Conservation (phyloP, 2,797 vertebrate species). For the Phrynocephalus forsythii region DNA sequence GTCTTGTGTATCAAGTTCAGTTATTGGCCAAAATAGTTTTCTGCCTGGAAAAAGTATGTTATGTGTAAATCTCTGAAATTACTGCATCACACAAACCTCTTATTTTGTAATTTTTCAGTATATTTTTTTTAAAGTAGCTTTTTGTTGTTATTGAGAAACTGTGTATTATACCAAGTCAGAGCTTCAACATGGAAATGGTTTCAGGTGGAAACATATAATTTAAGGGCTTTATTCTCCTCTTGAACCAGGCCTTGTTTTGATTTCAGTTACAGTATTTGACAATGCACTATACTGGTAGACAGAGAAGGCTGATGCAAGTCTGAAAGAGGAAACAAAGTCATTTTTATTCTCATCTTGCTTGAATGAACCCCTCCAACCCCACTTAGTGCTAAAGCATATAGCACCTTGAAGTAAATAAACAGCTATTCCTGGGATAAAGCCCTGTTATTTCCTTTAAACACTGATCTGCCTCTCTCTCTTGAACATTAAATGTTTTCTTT, state of each 20-base stretch:
- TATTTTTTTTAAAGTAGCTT: background rate
- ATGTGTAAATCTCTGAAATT: background rate
- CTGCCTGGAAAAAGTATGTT: background rate
- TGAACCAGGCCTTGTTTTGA: background rate
- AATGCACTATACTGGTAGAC: background rate
- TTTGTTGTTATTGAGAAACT: background rate
- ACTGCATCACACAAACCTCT: background rate
- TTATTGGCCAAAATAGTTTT: conserved; percentile 1
- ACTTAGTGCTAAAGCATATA: no score
- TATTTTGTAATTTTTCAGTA: background rate
- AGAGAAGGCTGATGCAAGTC: no score
- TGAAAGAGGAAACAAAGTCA: no score
- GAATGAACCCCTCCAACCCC: no score
- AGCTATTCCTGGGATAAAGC: no score
- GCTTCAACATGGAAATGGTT: background rate
- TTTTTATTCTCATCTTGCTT: no score
- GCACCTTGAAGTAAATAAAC: no score
- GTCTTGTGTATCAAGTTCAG: background rate
- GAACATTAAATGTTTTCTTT: no score
- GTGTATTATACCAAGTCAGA: background rate
- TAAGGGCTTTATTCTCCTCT: background rate
- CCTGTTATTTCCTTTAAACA: no score
- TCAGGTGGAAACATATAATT: background rate
- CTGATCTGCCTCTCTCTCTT: no score
- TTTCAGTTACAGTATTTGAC: background rate